These are phyloP conservation scores for Bos javanicus DNA, from an alignment of 2,113 vertebrate genomes.

Conservation along the genomic window DNA sequence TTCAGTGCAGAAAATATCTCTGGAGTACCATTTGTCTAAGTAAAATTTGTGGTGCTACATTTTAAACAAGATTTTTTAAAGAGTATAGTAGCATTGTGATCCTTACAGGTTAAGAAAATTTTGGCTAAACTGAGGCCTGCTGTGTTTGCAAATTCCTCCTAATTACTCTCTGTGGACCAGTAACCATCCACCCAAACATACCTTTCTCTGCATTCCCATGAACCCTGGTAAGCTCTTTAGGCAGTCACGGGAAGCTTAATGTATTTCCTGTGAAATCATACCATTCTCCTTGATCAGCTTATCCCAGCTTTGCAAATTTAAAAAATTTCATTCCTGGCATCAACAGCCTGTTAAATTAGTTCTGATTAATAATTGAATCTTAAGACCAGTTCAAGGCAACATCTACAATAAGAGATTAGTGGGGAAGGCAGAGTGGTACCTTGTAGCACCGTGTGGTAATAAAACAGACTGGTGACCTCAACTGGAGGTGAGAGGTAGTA, in stretches of 20 bases:
- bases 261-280: conserved; percentile 60
- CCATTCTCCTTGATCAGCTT: conserved; percentile 63
- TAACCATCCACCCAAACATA: background rate
- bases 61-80: conserved; percentile 21
- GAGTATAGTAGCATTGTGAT: background rate
- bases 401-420: conserved; percentile 59
- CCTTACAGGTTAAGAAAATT: background rate
- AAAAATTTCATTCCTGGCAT: conserved; percentile 63
- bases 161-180: background rate
- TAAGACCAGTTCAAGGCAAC: conserved; percentile 68
- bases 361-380: conserved; percentile 75
- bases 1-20: background rate
- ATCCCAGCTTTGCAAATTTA: conserved; percentile 70
- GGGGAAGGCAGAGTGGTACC: background rate
- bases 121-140: background rate
- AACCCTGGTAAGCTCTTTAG: conserved; percentile 36
- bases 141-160: background rate
- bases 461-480: background rate
- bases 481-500: background rate
- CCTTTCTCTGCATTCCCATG: conserved; percentile 12
- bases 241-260: conserved; percentile 39
- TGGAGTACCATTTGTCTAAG: conserved; percentile 7
- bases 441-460: accelerated
- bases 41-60: background rate
- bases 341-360: conserved; percentile 63